Base-by-base conservation (phyloP, 2,797 vertebrate genomes). In the Eupleurogrammus muticus region DNA sequence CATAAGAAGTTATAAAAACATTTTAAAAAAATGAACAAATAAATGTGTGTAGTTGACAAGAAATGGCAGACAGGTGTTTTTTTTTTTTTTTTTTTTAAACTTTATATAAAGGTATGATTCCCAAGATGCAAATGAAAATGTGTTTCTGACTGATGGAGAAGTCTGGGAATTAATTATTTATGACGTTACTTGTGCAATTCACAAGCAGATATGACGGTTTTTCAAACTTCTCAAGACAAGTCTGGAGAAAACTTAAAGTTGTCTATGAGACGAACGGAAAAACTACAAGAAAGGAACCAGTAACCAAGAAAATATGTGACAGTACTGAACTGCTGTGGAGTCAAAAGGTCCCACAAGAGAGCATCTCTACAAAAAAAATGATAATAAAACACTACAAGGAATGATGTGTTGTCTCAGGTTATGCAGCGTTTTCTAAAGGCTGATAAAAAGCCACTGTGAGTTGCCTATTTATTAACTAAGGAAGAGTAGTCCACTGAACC, bases 1-100 rank as follows among this genome's bases (percentile, higher is more conserved):
- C 72, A 75, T 74, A 84, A 76, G 53, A 89, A 84, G 78, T 87
- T 84, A 92, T 83, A 89, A 91, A 88, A 88, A 90, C 73, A 69
- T 69, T 59, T 64, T 64, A 56, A 82, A 79, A 72, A 36, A 23
- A 14, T 21, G 14, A 23, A 24, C 13, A 32, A 28, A 28, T 75
- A 80, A 84, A 67, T 34, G 38, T 54, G 80, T 48, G 44, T 49
- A 48, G 57, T 7, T 69, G 61, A 79, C 53, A 50, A 62, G 50
- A 80, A 64, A 75, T 42, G 63, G 64, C 40, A 66, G 57, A 65
- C 17, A 24, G 9, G 40, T 13, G 1, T 34, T 59, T 35, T 51
- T 50, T 28, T 32, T n/a, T 53, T 47, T 52, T 44, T 32, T 52
- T 52, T 32, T 9, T 35, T 8, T 35, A 35, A 8, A 36, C 10